Base-by-base conservation (phyloP, 2,797 vertebrate genomes). In the Rhinogobio ventralis region DNA sequence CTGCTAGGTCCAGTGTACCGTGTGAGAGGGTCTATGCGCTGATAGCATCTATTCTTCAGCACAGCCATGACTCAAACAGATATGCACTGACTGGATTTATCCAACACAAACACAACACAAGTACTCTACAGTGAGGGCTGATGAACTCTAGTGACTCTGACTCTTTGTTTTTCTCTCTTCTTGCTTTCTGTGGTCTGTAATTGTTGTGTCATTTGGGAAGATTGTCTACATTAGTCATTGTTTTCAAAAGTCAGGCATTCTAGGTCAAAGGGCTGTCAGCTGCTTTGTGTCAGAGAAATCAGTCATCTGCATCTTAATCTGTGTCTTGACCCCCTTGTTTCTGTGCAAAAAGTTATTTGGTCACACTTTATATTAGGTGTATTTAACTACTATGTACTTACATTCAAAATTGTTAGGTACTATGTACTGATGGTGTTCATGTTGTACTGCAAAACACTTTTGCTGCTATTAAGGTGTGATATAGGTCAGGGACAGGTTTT, bases 221-320 rank as follows among this genome's bases (percentile, higher is more conserved):
- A 11, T 28, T 85, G 76, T 86, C 46, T 36, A 79, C 66, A 82
- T 84, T 85, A 88, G 74, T 82, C 86, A 90, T 76, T 83, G 67
- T 87, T 86, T 86, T 86, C 68, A 79, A 73, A 73, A 57, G 25
- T 67, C 78, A 53, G 57, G 62, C 81, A 88, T 88, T 76, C 46
- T 69, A 77, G 89, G 85, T 86, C 85, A 89, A 85, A 88, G 81
- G 57, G 57, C 79, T 68, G 36, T 88, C 83, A 82, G 81, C 81
- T 90, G 83, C 33, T 87, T 83, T 80, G 49, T 67, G 20, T 81
- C 36, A 72, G 64, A 87, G 42, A 68, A 67, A 69, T 30, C 74
- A 78, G 84, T 82, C 82, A 83, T 80, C 76, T 75, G 73, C 69
- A 84, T 82, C 75, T 83, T 51, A 71, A 74, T 42, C 81, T n/a